phyloP scores from a whole-genome alignment of 1,140 invertebrate species.

The Zaprionus ornatus region DNA sequence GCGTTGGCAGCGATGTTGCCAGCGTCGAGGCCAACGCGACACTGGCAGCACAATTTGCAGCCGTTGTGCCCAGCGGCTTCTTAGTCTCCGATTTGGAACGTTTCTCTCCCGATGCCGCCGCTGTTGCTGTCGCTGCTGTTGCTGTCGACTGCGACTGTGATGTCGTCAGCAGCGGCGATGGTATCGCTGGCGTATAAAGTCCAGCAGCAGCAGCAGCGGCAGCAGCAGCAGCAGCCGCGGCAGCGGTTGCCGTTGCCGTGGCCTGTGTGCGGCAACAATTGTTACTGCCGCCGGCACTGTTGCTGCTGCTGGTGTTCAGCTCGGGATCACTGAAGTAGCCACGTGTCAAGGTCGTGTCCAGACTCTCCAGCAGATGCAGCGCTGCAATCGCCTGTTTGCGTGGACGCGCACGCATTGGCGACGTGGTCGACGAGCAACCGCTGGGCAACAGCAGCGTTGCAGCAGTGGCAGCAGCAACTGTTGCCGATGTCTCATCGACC shows the following conservation, averaged over 20 bases:
- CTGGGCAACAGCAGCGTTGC: constrained; percentile 11
- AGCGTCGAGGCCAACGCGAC: constrained; percentile 16
- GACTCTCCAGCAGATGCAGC: constrained; percentile 59
- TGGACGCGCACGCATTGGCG: constrained; percentile 64
- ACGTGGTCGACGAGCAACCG: constrained; percentile 41
- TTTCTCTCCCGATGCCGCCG: constrained; percentile 43
- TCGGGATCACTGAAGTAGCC: constrained; percentile 83
- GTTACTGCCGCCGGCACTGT: neutral
- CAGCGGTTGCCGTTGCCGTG: constrained; percentile 13
- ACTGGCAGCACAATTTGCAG: constrained; percentile 2
- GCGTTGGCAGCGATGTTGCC: constrained; percentile 24
- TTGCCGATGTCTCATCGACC: neutral
- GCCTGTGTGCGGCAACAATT: constrained; percentile 36
- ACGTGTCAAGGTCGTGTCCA: constrained; percentile 61
- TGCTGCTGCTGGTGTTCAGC: constrained; percentile 47
- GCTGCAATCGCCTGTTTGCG: constrained; percentile 68
- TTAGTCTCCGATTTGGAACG: constrained; percentile 83
- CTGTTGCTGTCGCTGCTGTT: neutral
- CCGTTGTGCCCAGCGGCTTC: constrained; percentile 44
- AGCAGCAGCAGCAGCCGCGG: neutral
- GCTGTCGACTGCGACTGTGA: neutral
- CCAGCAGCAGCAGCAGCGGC: constrained; percentile 14
- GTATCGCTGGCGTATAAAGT: constrained; percentile 41
- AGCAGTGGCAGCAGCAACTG: neutral
- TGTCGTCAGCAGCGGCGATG: constrained; percentile 44